Evolutionary conservation across 2,888 invertebrate species (phyloP), one percentile per base, ranked within the genome.

Genomic region (Netelia virgata): DNA sequence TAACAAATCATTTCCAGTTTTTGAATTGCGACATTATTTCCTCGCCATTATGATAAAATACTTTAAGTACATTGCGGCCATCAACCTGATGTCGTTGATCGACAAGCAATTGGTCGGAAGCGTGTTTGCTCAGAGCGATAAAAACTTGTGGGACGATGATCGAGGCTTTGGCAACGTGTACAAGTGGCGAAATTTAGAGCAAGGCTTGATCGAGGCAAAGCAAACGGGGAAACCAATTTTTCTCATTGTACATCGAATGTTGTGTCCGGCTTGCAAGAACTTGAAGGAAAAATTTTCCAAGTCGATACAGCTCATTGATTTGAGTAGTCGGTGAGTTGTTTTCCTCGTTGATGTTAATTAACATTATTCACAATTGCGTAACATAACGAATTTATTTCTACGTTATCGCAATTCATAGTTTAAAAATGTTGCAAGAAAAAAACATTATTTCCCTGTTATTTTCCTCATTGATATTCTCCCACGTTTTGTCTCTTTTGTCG

Each of bases 201-300:
- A 85, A 2, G 91, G 90, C 14, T 91, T 91, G 75, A 28, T 74
- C 9, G 89, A 91, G 64, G 91, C 91, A 3, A 89, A 88, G 36
- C 20, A 16, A 23, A 61, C 8, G 6, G 68, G 80, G 0, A 96
- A 96, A 89, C 96, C 96, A 0, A 90, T 96, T 57, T 96, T 96
- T 95, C 91, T 96, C 0, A 94, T 96, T 1, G 95, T 96, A 47
- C 96, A 96, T 91, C 96, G 96, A 90, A 94, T 95, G 0, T 96
- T 96, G 95, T 96, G 96, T 91, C 94, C 95, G 1, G 95, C 96
- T 1, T 96, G 96, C 89, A 95, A 95, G 92, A 95, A 95, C 72
- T 92, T 96, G 83, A 96, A 96, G 89, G 95, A 96, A 0, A 95
- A 95, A 90, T 95, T 96, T 90, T 95, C 95, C 0, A 94, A 92